Base-by-base conservation (phyloP, 2,888 invertebrate genomes). In the Callyntrura sp. region DNA sequence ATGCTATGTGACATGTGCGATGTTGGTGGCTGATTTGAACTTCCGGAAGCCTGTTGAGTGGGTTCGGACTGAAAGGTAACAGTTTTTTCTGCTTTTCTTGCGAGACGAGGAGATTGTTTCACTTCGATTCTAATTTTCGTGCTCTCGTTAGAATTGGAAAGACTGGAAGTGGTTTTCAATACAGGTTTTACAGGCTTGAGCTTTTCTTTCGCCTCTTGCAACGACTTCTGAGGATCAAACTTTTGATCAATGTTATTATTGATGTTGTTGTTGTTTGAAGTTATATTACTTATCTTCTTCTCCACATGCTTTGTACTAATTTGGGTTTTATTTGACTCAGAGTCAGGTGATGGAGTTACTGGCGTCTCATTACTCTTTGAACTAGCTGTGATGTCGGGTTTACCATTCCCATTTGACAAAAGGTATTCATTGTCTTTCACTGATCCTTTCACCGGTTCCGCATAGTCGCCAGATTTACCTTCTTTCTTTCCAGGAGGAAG, bases 1-100 rank as follows among this genome's bases (percentile, higher is more conserved):
- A 98, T 97, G 91, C 97, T 97, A 94, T 97, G 98, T 90, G 97
- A 91, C 91, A 93, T 92, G 70, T 90, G 92, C 14, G 89, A 70
- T 14, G 55, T 51, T 20, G 83, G 88, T 35, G 86, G 81, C 12
- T 84, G 45, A 43, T 81, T 90, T 9, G 83, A 73, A 57, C 85
- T 91, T 9, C n/a, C 70, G 12, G 78, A n/a, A 17, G 79, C 23
- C n/a, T 78, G 87, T 4, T 73, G 76, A 2, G 90, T 84, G 12
- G 92, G 88, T 57, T 93, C 92, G n/a, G 92, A 90, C 73, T 92
- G 93, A 76, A 93, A 92, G 8, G 92, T 93, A n/a, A 93, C 93
- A 2, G 92, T 93, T 88, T 93, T 93, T 86, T 92, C 93, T 4
- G 68, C 92, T 68, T 93, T 93, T 20, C 93, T 70, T 9, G 91